Evolutionary conservation across 2,797 vertebrate species (phyloP), one percentile per base, ranked within the genome.

Genomic region (Spheniscus humboldti): DNA sequence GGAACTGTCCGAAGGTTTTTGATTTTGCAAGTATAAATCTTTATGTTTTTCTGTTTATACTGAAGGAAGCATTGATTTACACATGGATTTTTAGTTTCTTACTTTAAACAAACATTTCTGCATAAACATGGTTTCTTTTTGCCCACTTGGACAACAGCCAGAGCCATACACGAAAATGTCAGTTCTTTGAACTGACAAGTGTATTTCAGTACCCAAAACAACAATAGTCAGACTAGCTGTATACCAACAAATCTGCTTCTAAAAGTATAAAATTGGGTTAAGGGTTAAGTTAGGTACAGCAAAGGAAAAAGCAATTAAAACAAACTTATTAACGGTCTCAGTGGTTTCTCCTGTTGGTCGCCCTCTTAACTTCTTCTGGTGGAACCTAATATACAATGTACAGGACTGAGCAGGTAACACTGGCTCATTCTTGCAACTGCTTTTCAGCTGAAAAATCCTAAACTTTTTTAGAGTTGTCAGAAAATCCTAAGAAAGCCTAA

Each of bases 321-420:
- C 10, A 50, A 86, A 66, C 8, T 37, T 76, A 39, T 23, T 59
- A 25, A 24, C 17, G 39, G 11, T 41, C 20, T 62, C 23, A 48
- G 7, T 10, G 3, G 0, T 66, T 81, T 84, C 27, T 78, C 5
- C 24, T 43, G 3, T 62, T 73, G 23, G 10, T 41, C 1, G 1
- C 2, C 2, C 25, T 25, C 23, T 30, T 73, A 43, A 39, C 30
- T 52, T 62, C 28, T 64, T 69, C 37, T 41, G 10, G 5, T 50
- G 23, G 22, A 73, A 56, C 3, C 1, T 35, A 35, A 55, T 19
- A 74, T 5, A 24, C 5, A 82, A 35, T 22, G 27, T 3, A 64
- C 3, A 79, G 23, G n/a, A 71, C 24, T 20, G 27, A 80, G 13
- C 8, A 80, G 35, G 33, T 9, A 74, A 22, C 8, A 43, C 10